Evolutionary conservation across 1,140 invertebrate genomes (phyloP).

Genomic region (Trachymyrmex septentrionalis): DNA sequence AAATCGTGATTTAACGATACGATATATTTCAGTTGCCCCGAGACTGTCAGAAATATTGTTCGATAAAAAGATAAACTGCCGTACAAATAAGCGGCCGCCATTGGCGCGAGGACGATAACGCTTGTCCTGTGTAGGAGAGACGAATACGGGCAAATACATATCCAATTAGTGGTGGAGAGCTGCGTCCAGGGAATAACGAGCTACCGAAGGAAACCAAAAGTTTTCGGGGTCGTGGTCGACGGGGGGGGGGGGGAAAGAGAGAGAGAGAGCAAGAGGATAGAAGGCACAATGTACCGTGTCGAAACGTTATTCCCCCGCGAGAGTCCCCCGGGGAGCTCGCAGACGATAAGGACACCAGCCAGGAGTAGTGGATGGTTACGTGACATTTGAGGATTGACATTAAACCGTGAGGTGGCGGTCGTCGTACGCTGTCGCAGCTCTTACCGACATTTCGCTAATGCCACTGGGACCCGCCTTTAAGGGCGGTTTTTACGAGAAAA

Average conservation of each 20-base stretch:
- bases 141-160: conserved; percentile 67
- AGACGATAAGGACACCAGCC: conserved; percentile 80
- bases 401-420: conserved; percentile 73
- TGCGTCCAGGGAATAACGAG: conserved; percentile 65
- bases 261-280: background rate
- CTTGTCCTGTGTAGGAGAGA: conserved; percentile 8
- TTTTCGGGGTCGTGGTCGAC: conserved; percentile 2
- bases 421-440: conserved; percentile 57
- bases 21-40: conserved; percentile 30
- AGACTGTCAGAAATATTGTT: conserved; percentile 48
- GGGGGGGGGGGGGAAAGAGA: background rate
- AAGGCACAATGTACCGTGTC: conserved; percentile 68
- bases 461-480: conserved; percentile 79
- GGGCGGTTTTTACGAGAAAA: conserved; percentile 81
- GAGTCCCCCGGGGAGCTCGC: conserved; percentile 65
- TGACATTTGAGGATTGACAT: conserved; percentile 85
- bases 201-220: conserved; percentile 70
- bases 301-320: conserved; percentile 74
- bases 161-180: conserved; percentile 69
- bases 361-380: conserved; percentile 79
- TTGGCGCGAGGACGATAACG: conserved; percentile 26
- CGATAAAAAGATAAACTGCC: conserved; percentile 46
- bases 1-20: conserved; percentile 42
- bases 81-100: conserved; percentile 33
- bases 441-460: conserved; percentile 84